Percentiles rank a stretch among this genome's conserved stretches.
These are phyloP conservation scores for Pangasius krempfi DNA, from an alignment of 2,797 vertebrate species.

Conservation along the genomic window DNA sequence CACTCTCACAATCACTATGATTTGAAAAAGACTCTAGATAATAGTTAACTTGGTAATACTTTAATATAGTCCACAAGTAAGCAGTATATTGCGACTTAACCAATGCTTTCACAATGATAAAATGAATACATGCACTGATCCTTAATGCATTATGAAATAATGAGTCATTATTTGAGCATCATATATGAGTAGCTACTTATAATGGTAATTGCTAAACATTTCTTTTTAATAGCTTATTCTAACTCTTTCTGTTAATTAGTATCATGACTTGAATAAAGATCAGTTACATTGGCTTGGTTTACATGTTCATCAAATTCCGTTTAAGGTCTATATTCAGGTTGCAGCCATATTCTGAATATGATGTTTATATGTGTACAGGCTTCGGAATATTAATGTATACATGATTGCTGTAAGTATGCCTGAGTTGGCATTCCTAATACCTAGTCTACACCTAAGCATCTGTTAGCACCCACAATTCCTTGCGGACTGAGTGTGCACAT, in stretches of 20 bases:
- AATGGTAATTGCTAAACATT: background rate
- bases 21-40: background rate
- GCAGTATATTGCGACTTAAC: background rate
- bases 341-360: too few species aligned
- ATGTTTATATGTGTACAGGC: too few species aligned
- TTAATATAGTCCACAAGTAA: background rate
- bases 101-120: background rate
- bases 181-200: background rate
- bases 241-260: background rate
- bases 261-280: background rate
- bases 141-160: background rate
- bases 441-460: too few species aligned
- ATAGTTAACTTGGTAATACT: background rate
- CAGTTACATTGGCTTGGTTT: background rate
- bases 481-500: too few species aligned
- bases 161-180: background rate
- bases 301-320: too few species aligned
- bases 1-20: background rate
- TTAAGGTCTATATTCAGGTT: too few species aligned
- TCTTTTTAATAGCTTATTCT: background rate
- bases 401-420: too few species aligned
- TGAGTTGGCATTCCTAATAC: too few species aligned
- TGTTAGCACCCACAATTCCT: too few species aligned
- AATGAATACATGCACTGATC: background rate
- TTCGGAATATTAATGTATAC: too few species aligned